Evolutionary conservation across 2,113 vertebrate genomes (phyloP).

Genomic region (Progne subis): DNA sequence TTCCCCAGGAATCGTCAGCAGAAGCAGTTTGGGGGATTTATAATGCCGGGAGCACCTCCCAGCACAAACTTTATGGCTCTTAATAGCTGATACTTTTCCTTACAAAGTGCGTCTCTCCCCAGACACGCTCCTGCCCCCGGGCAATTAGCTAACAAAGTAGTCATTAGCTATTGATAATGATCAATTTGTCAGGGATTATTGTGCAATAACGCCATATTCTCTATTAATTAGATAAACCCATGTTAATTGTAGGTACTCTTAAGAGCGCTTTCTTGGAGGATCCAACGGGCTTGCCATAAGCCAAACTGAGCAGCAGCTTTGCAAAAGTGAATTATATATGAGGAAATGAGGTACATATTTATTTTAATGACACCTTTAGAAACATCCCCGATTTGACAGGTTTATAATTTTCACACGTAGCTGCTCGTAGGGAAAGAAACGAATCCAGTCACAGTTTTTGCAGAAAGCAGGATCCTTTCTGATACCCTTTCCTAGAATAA

Average conservation of each 20-base stretch:
- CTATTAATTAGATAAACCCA: slow-evolving; percentile 62
- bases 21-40: slow-evolving; percentile 7
- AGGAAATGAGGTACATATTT: background rate
- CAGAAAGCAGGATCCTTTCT: background rate
- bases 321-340: background rate
- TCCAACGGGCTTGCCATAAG: background rate
- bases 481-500: background rate
- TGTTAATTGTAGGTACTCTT: slow-evolving; percentile 41
- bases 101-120: slow-evolving; percentile 11
- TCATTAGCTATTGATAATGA: slow-evolving; percentile 71
- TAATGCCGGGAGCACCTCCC: background rate
- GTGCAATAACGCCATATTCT: background rate
- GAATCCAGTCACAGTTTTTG: background rate
- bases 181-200: slow-evolving; percentile 65
- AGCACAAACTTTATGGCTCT: background rate
- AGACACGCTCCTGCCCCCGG: background rate
- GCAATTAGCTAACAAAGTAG: slow-evolving; percentile 61
- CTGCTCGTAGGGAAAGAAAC: background rate
- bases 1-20: background rate
- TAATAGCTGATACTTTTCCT: slow-evolving; percentile 41
- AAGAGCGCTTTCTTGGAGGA: background rate
- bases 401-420: slow-evolving; percentile 7
- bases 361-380: background rate
- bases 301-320: background rate
- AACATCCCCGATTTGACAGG: background rate